Evolutionary conservation across 2,888 invertebrate species (phyloP).

Genomic region (Belgica antarctica): DNA sequence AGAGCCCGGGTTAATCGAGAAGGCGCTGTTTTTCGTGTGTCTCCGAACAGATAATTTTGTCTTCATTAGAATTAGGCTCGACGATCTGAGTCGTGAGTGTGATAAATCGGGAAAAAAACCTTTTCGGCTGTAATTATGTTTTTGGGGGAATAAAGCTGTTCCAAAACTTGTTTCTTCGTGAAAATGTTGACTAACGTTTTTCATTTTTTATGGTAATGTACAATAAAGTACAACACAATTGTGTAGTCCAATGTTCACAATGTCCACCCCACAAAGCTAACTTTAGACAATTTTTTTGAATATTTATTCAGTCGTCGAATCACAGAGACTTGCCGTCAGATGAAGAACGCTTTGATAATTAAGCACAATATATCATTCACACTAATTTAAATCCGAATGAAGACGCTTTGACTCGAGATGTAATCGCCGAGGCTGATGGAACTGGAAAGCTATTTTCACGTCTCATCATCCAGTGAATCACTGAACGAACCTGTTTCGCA

Average conservation of each 20-base stretch:
- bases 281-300: constrained; percentile 20
- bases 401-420: constrained; percentile 23
- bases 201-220: too few relatives aligned
- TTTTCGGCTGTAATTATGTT: too few relatives aligned
- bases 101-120: constrained; percentile 17
- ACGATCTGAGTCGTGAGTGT: not conserved
- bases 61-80: constrained; percentile 43
- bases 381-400: constrained; percentile 30
- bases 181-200: too few relatives aligned
- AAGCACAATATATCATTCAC: constrained; percentile 41
- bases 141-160: too few relatives aligned
- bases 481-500: not conserved
- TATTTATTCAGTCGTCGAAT: constrained; percentile 21
- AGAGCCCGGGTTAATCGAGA: constrained; percentile 12
- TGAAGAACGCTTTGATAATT: constrained; percentile 30
- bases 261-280: too few relatives aligned
- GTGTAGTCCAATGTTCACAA: too few relatives aligned
- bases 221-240: too few relatives aligned
- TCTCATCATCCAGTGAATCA: not conserved
- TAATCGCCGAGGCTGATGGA: not conserved
- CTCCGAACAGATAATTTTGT: constrained; percentile 24
- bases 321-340: constrained; percentile 2
- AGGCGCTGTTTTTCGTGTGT: not conserved
- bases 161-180: too few relatives aligned
- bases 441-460: not conserved